Evolutionary conservation across 2,888 invertebrate genomes (phyloP).

Genomic region (Tiliacea citrago): DNA sequence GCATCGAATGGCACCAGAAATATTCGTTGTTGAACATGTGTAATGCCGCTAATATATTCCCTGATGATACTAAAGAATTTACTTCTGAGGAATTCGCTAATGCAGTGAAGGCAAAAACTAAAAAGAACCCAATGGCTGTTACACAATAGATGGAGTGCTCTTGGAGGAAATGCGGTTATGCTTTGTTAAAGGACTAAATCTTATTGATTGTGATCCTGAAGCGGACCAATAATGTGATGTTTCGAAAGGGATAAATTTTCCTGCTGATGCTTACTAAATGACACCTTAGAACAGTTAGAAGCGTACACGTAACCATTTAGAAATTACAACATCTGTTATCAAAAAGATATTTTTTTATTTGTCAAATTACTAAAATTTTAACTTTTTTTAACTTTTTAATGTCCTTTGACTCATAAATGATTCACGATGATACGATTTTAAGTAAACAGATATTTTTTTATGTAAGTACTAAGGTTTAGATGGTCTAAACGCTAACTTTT

Average conservation of each 20-base stretch:
- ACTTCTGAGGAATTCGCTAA: slow-evolving; percentile 43
- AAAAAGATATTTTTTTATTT: no score
- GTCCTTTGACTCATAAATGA: no score
- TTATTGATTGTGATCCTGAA: slow-evolving; percentile 91
- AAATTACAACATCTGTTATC: no score
- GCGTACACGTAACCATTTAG: no score
- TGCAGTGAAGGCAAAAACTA: slow-evolving; percentile 64
- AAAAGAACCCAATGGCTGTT: slow-evolving; percentile 15
- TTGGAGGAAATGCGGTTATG: slow-evolving; percentile 89
- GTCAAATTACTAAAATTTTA: no score
- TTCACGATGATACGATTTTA: no score
- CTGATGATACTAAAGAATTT: slow-evolving; percentile 18
- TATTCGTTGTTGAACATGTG: slow-evolving; percentile 92
- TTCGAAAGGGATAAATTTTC: slow-evolving; percentile 14
- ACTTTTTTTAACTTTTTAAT: no score
- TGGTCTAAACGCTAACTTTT: no score
- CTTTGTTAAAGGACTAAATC: slow-evolving; percentile 91
- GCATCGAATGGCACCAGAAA: slow-evolving; percentile 90
- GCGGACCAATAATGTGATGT: not conserved
- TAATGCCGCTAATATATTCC: slow-evolving; percentile 88
- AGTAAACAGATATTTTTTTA: no score
- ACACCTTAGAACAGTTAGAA: no score
- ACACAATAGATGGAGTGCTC: not conserved
- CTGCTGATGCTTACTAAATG: not conserved
- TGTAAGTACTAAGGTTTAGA: no score